Base-by-base conservation (phyloP, 23 tunicate genomes). In the Trididemnum clinides region DNA sequence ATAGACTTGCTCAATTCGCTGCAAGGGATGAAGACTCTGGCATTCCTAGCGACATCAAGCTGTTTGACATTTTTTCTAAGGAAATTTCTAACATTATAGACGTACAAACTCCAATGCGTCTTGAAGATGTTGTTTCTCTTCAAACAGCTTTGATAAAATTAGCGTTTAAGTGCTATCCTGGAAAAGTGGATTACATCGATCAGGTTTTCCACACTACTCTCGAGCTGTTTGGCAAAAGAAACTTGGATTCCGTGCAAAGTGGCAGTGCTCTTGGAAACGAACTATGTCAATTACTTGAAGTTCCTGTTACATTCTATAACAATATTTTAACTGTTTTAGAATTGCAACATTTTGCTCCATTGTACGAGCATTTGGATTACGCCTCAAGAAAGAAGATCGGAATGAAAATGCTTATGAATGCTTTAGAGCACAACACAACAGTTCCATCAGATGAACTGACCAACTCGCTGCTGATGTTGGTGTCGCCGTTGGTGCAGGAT, bases 111-210 rank as follows among this genome's bases (percentile, higher is more conserved):
- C 66, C 57, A 18, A 92, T 92, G 97, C 33, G 34, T 29, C 62
- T 87, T 32, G 98, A 95, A 75, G 90, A 95, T 73, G 85, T 93
- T 18, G 95, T 95, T 33, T 90, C 95, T 20, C 84, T 95, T 90
- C 95, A 95, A 71, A 71, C 95, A 0, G 91, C 95, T 20, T 71
- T 95, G 71, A 72, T 90, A 2, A 90, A 90, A 28, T 77, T 95
- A 33, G 98, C 98, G n/a, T 77, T 90, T 27, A 90, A 90, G 50
- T 95, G 98, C 71, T 95, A 95, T 51, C 86, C 90, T 0, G 88
- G 82, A 30, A 51, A 90, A 0, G 62, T 65, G 0, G 95, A 89
- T 76, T 95, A 89, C 64, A 87, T 95, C 26, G 90, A 95, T 49
- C 92, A 82, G 71, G 93, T 95, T 33, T 39, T 90, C 19, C 88